Conservation (phyloP, 2,113 vertebrate genomes). For the Nyctibius bracteatus region DNA sequence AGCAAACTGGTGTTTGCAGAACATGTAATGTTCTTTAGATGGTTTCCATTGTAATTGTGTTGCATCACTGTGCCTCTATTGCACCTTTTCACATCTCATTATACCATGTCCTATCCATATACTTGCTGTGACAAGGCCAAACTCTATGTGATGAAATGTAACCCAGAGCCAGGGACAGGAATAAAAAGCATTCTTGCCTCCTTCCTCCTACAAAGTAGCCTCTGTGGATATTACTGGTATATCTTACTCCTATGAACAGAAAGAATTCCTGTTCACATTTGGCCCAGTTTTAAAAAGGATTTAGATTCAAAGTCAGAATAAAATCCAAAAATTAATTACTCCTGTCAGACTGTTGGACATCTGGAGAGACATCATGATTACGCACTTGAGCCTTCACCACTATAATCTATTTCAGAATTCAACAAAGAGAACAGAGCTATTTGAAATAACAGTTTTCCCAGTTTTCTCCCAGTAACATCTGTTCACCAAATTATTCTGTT, state of each 20-base stretch:
- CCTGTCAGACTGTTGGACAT: not conserved
- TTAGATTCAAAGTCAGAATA: not conserved
- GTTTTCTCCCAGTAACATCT: not conserved
- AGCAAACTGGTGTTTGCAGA: not conserved
- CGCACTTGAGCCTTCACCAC: not conserved
- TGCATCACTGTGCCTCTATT: not conserved
- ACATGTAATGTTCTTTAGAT: not conserved
- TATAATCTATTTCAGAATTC: not conserved
- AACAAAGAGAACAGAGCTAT: not conserved
- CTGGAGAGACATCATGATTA: not conserved
- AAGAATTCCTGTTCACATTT: not conserved
- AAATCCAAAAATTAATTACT: not conserved
- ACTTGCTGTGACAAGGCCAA: not conserved
- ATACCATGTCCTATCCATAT: not conserved
- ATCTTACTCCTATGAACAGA: not conserved
- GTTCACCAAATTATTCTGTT: not conserved
- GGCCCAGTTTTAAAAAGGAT: not conserved
- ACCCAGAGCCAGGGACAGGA: not conserved
- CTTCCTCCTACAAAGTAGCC: not conserved
- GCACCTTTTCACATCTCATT: not conserved
- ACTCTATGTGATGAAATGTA: not conserved
- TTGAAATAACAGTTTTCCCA: not conserved
- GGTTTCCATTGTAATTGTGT: not conserved
- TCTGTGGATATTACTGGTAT: not conserved
- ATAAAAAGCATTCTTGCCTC: not conserved